Evolutionary conservation across 2,888 invertebrate species (phyloP), one percentile per base, ranked within the genome.

Genomic region (Rhogogaster chlorosoma): DNA sequence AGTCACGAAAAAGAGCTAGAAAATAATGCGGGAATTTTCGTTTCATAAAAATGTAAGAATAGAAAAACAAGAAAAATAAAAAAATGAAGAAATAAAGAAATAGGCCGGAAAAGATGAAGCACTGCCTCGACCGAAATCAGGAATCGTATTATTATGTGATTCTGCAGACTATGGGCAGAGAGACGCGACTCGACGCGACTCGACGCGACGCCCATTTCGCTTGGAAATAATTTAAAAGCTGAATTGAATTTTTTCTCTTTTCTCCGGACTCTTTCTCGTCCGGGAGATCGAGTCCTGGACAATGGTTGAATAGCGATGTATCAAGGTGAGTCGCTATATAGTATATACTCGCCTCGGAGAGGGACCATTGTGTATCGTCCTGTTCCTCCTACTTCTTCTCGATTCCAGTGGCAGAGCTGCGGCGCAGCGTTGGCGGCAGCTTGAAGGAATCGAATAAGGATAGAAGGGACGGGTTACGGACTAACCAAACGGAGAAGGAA

Each of bases 271-370:
- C 92, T 92, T 93, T 92, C 80, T 80, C 92, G 92, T 93, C 92
- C 92, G 91, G 92, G 92, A 80, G 80, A 93, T 93, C 93, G 93
- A 93, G 90, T 91, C 90, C 92, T 92, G 93, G 92, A 93, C 93
- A 93, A 93, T 93, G 90, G 92, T 91, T 93, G 92, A 93, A 93
- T 93, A 91, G 93, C 93, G 93, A 93, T 93, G 93, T 93, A 93
- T 93, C 93, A 93, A 93, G 93, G 93, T 93, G 93, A 93, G 92
- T 93, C 92, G 92, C 91, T 91, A 93, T 90, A 93, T 93, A 93
- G 93, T 93, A 93, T 93, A 45, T 45, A 53, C 83, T 45, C 93
- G 93, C 90, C 90, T 92, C 86, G 70, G 61, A 80, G 80, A 80
- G 80, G 80, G 80, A 80, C 80, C 83, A 83, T 64, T 83, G 80